These are phyloP conservation scores for Mohoua ochrocephala DNA, from an alignment of 2,113 vertebrate species.

Conservation along the genomic window DNA sequence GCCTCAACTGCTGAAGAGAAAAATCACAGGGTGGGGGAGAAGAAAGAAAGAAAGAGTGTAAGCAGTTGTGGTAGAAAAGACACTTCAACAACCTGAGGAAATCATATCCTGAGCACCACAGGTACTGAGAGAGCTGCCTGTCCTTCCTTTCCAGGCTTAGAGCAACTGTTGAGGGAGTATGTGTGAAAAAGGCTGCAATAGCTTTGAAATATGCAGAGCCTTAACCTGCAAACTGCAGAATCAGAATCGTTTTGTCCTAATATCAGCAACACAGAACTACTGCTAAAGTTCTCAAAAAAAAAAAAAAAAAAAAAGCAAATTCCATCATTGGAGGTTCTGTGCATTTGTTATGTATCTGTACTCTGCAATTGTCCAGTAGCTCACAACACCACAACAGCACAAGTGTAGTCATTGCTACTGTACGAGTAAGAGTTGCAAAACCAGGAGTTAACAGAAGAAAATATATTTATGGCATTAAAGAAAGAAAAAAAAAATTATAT, in stretches of 20 bases:
- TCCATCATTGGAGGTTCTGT: neutral
- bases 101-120: neutral
- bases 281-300: neutral
- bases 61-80: neutral
- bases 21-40: neutral
- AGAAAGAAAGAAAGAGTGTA: neutral
- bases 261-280: neutral
- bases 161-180: neutral
- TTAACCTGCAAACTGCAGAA: neutral
- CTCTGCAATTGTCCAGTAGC: neutral
- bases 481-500: neutral
- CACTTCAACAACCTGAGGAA: neutral
- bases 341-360: neutral
- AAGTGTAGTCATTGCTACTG: neutral
- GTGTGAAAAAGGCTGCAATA: neutral
- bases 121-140: neutral
- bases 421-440: neutral
- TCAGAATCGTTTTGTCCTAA: neutral
- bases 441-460: neutral
- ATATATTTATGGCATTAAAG: neutral
- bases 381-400: neutral
- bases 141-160: neutral
- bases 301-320: neutral
- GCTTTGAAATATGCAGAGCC: neutral
- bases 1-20: neutral